A percentile compares a stretch with the other conserved stretches of the same genome.
Conservation (phyloP, 2,888 invertebrate genomes). For the Cosmia trapezina region DNA sequence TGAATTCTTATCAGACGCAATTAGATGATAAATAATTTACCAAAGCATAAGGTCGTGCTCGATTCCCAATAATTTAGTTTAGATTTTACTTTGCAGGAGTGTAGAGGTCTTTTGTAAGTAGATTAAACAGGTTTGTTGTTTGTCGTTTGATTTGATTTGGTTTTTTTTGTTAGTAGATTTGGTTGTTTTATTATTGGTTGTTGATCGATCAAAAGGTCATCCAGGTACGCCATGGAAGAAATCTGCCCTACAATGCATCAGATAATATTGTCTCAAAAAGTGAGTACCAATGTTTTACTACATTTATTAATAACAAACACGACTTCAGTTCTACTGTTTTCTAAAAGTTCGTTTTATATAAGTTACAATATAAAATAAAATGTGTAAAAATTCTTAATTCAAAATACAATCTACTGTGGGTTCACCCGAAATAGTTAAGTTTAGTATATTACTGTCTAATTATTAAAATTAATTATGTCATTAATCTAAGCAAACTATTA, state of each 20-base stretch:
- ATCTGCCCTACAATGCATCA: background rate
- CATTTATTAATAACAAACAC: background rate
- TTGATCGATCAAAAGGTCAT: background rate
- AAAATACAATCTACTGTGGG: too few relatives aligned
- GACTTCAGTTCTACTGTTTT: too few relatives aligned
- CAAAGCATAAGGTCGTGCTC: background rate
- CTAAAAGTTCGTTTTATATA: background rate
- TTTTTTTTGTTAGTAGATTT: too few relatives aligned
- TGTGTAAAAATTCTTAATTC: background rate
- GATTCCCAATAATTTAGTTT: constrained; percentile 13
- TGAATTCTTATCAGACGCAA: constrained; percentile 33
- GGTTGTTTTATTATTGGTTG: too few relatives aligned
- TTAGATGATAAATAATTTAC: constrained; percentile 20
- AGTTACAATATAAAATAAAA: background rate
- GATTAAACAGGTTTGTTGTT: too few relatives aligned
- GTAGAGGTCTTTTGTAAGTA: background rate
- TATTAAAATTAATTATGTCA: too few relatives aligned
- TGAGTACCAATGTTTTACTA: constrained; percentile 2
- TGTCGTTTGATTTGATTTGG: too few relatives aligned
- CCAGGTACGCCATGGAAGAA: background rate
- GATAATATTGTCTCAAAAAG: background rate
- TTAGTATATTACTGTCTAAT: background rate
- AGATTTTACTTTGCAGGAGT: background rate
- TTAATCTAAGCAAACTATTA: too few relatives aligned
- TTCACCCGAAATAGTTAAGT: background rate